Conservation (phyloP, 2,797 vertebrate genomes). For the Centropyge bicolor region DNA sequence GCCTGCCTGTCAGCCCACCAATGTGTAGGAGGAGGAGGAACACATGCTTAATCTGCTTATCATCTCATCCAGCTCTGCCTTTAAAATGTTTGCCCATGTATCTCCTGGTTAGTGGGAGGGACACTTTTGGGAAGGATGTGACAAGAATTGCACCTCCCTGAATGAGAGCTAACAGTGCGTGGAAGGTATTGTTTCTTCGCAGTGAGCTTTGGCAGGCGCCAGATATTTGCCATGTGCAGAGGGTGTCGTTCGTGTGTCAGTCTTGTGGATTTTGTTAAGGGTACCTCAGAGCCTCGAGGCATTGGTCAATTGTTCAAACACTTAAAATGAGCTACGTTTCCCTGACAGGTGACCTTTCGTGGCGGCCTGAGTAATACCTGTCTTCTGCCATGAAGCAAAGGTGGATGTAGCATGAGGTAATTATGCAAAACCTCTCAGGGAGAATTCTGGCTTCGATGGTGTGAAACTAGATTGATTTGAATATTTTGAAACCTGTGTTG, state of each 20-base stretch:
- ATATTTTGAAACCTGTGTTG: no score
- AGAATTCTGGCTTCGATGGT: no score
- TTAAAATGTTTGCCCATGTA: constrained; percentile 41
- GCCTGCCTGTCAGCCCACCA: constrained; percentile 45
- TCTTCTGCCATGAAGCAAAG: neutral
- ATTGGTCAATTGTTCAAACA: neutral
- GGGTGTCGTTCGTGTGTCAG: constrained; percentile 10
- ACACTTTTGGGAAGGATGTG: constrained; percentile 4
- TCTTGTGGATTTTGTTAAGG: constrained; percentile 7
- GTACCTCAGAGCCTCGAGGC: constrained; percentile 1
- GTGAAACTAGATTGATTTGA: no score
- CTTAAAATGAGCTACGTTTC: constrained; percentile 20
- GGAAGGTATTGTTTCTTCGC: constrained; percentile 26
- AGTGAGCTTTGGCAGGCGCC: constrained; percentile 20
- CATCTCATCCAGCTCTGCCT: constrained; percentile 51
- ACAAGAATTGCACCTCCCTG: constrained; percentile 21
- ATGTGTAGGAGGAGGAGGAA: constrained; percentile 60
- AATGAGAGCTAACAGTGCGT: constrained; percentile 30
- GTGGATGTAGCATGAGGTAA: neutral
- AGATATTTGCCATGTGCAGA: constrained; percentile 30
- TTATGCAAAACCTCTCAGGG: no score
- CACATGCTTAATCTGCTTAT: constrained; percentile 62
- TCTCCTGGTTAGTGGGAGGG: constrained; percentile 37
- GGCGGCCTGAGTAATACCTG: neutral
- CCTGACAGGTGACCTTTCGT: constrained; percentile 33